A percentile compares a stretch with the other conserved stretches of the same genome.
Conservation (phyloP, 2,113 vertebrate species). For the Neoarius graeffei region DNA sequence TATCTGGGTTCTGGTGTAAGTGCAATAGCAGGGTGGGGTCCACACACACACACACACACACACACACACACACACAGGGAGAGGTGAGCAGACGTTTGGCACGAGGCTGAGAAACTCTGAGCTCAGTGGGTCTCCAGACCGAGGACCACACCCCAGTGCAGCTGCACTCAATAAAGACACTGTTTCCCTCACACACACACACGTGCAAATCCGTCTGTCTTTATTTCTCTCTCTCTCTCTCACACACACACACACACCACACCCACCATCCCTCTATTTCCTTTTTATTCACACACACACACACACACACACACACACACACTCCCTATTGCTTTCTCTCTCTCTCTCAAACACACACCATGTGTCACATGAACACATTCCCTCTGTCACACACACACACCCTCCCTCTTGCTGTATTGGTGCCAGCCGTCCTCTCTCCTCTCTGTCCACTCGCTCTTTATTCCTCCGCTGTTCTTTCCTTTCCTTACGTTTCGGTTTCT, state of each 20-base stretch:
- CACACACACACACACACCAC: conserved; percentile 10
- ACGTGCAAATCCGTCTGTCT: conserved; percentile 6
- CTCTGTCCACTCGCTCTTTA: neutral
- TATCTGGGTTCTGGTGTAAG: conserved; percentile 9
- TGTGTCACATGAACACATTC: neutral
- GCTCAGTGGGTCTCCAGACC: conserved; percentile 64
- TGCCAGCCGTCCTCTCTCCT: conserved; percentile 2
- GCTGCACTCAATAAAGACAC: conserved; percentile 71
- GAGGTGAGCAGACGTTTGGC: conserved; percentile 58
- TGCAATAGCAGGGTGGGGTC: neutral
- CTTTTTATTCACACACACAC: neutral
- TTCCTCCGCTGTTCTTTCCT: conserved; percentile 16
- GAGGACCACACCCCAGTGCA: conserved; percentile 70
- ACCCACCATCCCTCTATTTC: conserved; percentile 14
- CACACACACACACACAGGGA: conserved; percentile 52
- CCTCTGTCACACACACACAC: conserved; percentile 16
- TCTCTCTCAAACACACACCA: conserved; percentile 35
- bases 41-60: conserved; percentile 33
- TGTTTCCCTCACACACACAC: conserved; percentile 38
- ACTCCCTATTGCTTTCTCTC: neutral
- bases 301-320: neutral
- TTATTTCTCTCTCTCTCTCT: conserved; percentile 33
- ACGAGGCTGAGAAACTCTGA: conserved; percentile 57
- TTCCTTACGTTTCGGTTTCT: conserved; percentile 60
- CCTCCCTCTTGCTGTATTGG: conserved; percentile 13